Evolutionary conservation across 2,888 invertebrate species (phyloP).

Genomic region (Cephus runcator): DNA sequence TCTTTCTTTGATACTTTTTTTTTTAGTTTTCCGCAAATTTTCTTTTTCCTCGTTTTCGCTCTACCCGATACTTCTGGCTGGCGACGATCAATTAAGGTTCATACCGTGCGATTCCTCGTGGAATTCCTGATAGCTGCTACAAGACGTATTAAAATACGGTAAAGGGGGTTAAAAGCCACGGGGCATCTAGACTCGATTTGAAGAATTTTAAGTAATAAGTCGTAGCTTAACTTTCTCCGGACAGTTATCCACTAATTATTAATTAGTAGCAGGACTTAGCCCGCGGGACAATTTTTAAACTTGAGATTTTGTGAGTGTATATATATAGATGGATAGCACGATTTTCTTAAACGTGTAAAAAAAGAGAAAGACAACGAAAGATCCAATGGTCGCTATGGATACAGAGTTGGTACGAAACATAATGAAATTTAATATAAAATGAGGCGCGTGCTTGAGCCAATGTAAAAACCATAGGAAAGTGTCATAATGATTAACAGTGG

Average conservation of each 20-base stretch:
- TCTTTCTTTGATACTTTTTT: background rate
- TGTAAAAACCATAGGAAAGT: background rate
- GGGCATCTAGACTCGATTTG: background rate
- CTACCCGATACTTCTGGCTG: background rate
- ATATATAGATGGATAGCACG: background rate
- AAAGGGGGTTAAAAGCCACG: background rate
- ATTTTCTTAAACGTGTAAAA: background rate
- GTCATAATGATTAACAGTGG: background rate
- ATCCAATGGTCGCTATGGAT: background rate
- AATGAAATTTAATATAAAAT: background rate
- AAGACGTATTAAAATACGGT: background rate
- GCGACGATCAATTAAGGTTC: background rate
- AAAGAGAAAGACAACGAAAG: background rate
- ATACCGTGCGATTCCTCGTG: background rate
- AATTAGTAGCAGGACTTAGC: background rate
- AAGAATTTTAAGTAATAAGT: background rate
- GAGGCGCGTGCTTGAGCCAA: background rate
- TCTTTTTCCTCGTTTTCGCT: background rate
- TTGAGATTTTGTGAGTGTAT: background rate
- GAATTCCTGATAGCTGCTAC: background rate
- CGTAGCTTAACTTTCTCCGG: background rate
- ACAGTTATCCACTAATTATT: background rate
- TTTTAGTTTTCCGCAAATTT: background rate
- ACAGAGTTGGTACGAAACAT: background rate
- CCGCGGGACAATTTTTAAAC: conserved; percentile 23